Base-by-base conservation (phyloP, 2,113 vertebrate genomes). In the Rana temporaria region DNA sequence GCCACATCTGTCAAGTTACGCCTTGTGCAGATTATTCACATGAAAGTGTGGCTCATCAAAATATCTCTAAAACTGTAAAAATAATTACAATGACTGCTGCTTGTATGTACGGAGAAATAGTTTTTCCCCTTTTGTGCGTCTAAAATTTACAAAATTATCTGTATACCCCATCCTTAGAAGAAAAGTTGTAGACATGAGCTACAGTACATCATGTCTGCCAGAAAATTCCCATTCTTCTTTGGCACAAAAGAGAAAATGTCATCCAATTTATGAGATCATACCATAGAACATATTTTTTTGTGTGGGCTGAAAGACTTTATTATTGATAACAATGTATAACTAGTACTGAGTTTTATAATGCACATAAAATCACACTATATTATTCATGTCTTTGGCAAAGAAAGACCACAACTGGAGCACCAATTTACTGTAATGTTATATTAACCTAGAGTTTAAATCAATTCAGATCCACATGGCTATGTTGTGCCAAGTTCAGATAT, bases 311-410 rank as follows among this genome's bases (percentile, higher is more conserved):
- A 56, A 17, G 22, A 32, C 48, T 52, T 3, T 57, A 55, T 73
- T 32, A 34, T 26, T 56, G 52, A 32, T 67, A 55, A 53, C 18
- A 53, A 67, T 78, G 17, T 52, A 20, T 9, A 57, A 32, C 63
- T 56, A 56, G 62, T 38, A 77, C 64, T 18, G 17, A 7, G 32
- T 55, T 66, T 52, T 53, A 65, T 53, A 24, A 52, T 16, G 52
- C 24, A 6, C 42, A 56, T 32, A 66, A 67, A 67, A 66, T 52
- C 52, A 18, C 63, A 55, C 18, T 19, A 62, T 30, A 52, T 38
- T 80, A 60, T 52, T 80, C 56, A 70, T 69, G 78, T 32, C 78
- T 68, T 59, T 68, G 52, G 19, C 53, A 42, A n/a, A 18, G 24
- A 22, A 20, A 64, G 42, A 55, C 14, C n/a, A 52, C 60, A 48